Conservation (phyloP, 2,113 vertebrate species). For the Prunella fulvescens region DNA sequence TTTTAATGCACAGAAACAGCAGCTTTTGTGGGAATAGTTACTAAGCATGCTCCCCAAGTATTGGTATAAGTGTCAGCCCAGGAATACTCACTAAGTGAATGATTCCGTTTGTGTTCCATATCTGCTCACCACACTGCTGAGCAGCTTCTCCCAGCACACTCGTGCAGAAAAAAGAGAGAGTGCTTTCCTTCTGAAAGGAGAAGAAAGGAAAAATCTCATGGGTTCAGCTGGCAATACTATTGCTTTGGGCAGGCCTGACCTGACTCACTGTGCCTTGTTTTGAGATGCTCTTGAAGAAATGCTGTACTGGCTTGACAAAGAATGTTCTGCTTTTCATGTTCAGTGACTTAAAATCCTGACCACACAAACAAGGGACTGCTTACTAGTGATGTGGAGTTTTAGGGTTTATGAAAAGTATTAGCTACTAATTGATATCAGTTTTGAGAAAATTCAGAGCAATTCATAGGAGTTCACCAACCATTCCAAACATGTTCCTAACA, state of each 20-base stretch:
- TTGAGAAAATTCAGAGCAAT: background rate
- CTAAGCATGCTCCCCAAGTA: background rate
- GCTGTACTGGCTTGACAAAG: background rate
- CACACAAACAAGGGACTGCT: background rate
- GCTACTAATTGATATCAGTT: background rate
- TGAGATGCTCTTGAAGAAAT: background rate
- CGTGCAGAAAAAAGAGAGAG: background rate
- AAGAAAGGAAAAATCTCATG: background rate
- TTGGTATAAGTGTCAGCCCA: background rate
- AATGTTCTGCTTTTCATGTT: background rate
- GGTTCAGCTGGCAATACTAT: fast-evolving
- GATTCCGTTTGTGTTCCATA: background rate
- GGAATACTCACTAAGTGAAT: background rate
- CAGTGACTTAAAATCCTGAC: background rate
- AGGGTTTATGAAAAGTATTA: background rate
- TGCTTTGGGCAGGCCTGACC: background rate
- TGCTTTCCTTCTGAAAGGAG: background rate
- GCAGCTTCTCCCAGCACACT: background rate
- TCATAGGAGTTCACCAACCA: background rate
- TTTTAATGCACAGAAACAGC: background rate
- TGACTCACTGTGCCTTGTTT: background rate
- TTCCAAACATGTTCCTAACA: background rate
- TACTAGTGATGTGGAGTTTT: background rate
- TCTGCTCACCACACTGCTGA: background rate
- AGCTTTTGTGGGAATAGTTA: background rate